These are phyloP conservation scores for Chondrosia reniformis DNA, from an alignment of 37 sponge, comb jelly and placozoan genomes.

Conservation along the genomic window DNA sequence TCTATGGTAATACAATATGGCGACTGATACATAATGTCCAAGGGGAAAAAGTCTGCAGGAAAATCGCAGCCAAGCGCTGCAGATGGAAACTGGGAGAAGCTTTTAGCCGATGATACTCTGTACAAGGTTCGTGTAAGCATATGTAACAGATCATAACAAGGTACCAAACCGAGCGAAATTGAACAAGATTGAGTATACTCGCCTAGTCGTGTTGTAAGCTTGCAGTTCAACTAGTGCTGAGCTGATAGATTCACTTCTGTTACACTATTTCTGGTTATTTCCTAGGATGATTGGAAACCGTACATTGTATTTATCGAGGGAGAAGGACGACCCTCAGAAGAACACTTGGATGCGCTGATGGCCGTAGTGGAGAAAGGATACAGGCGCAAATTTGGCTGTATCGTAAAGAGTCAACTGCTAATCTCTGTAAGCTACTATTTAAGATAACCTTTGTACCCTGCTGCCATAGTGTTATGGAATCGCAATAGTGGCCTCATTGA, in stretches of 20 bases:
- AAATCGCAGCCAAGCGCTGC: background rate
- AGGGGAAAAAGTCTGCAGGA: slow-evolving; percentile 12
- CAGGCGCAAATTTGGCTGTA: slow-evolving; percentile 12
- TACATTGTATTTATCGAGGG: slow-evolving; percentile 40
- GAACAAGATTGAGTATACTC: too few species aligned
- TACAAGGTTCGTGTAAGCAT: background rate
- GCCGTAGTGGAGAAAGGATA: slow-evolving; percentile 8
- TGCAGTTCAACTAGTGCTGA: too few species aligned
- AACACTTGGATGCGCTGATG: background rate
- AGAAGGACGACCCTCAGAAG: background rate
- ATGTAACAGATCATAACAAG: too few species aligned
- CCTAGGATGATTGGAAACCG: slow-evolving; percentile 60
- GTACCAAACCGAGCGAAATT: too few species aligned
- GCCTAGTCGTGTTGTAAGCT: too few species aligned
- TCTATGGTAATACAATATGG: too few species aligned
- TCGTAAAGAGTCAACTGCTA: background rate
- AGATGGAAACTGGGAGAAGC: slow-evolving; percentile 16
- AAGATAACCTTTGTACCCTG: too few species aligned
- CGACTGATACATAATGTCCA: slow-evolving; percentile 12
- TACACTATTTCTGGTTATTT: too few species aligned
- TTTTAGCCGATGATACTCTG: background rate
- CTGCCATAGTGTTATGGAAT: too few species aligned
- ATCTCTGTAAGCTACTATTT: too few species aligned
- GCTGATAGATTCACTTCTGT: too few species aligned
- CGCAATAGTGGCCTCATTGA: too few species aligned